Evolutionary conservation across 2,797 vertebrate species (phyloP).

Genomic region (Morus bassanus): DNA sequence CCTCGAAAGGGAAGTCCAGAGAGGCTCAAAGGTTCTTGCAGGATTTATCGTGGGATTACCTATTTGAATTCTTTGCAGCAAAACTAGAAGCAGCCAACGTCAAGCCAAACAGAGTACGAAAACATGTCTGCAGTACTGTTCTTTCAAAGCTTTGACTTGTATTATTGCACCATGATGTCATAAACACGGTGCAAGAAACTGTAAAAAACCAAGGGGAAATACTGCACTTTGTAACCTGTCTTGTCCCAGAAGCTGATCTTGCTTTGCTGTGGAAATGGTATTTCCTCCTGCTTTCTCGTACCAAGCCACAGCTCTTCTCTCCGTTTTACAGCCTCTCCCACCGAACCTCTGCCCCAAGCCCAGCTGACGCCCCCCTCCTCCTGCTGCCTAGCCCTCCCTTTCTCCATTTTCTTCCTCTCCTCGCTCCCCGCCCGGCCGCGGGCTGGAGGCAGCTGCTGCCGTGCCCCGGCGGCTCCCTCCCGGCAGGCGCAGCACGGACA

Average conservation of each 20-base stretch:
- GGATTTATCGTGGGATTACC: neutral
- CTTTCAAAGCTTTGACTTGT: neutral
- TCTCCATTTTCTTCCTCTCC: neutral
- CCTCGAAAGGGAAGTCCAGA: neutral
- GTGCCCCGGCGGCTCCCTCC: neutral
- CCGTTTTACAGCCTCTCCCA: neutral
- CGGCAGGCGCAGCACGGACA: neutral
- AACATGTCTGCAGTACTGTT: neutral
- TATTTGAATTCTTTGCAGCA: neutral
- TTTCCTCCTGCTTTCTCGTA: neutral
- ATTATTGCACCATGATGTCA: neutral
- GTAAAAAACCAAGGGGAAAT: neutral
- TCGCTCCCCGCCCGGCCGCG: neutral
- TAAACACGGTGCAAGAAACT: neutral
- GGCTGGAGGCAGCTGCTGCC: neutral
- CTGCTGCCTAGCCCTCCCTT: neutral
- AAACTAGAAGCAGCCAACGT: neutral
- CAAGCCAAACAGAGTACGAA: neutral
- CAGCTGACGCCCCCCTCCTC: neutral
- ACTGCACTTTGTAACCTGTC: neutral
- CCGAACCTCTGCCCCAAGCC: neutral
- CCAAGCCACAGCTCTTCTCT: neutral
- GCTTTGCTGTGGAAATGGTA: neutral
- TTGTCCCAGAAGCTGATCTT: neutral
- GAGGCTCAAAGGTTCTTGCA: neutral